A percentile compares a stretch with the other conserved stretches of the same genome.
Conservation (phyloP, 2,888 invertebrate species). For the Papilio protenor region DNA sequence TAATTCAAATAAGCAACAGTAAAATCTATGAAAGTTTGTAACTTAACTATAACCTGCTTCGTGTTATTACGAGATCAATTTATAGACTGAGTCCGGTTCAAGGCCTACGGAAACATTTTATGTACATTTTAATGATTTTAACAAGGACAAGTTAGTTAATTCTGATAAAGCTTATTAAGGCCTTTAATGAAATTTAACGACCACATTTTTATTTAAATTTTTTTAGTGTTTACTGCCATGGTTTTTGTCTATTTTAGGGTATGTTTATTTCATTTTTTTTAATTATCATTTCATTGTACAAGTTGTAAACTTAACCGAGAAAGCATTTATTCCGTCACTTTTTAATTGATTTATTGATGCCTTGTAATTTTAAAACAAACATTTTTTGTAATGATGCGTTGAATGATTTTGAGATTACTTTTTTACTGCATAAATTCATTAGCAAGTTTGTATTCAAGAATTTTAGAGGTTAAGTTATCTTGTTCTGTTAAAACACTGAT, state of each 20-base stretch:
- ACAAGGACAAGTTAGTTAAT: slow-evolving; percentile 13
- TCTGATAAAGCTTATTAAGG: not conserved
- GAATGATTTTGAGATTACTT: too few species aligned
- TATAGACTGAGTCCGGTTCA: not conserved
- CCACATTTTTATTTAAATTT: not conserved
- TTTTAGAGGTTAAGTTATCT: not conserved
- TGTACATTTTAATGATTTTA: slow-evolving; percentile 20
- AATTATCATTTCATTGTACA: not conserved
- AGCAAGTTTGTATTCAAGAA: not conserved
- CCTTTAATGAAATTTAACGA: not conserved
- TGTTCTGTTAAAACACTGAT: not conserved
- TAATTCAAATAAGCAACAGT: not conserved
- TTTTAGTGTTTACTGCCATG: not conserved
- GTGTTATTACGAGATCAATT: slow-evolving; percentile 8
- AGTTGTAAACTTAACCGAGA: too few species aligned
- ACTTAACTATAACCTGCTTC: slow-evolving; percentile 11
- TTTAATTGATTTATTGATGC: too few species aligned
- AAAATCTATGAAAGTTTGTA: not conserved
- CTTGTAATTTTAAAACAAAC: too few species aligned
- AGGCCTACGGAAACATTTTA: slow-evolving; percentile 10
- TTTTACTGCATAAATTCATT: not conserved
- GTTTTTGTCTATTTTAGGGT: not conserved
- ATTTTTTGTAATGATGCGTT: too few species aligned
- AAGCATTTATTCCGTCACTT: too few species aligned
- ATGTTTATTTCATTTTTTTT: not conserved